Base-by-base conservation (phyloP, 2,797 vertebrate genomes). In the Anguilla megastoma region DNA sequence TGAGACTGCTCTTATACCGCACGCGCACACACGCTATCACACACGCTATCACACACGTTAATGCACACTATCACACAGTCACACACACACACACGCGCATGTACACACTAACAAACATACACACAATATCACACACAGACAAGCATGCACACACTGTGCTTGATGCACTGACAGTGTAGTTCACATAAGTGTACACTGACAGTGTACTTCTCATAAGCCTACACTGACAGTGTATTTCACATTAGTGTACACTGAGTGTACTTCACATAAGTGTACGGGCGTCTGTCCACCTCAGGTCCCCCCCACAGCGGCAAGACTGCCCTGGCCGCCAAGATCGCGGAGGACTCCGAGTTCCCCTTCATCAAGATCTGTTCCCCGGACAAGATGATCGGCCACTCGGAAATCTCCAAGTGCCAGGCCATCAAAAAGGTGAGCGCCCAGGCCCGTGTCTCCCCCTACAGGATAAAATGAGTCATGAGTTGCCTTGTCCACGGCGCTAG, bases 361-460 rank as follows among this genome's bases (percentile, higher is more conserved):
- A 99, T 99, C 95, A 99, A 99, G 95, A 98, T 99, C 94, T 99
- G 98, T 91, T 99, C 98, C 89, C 98, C 98, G 0, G 98, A 99
- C 92, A 99, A 98, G 94, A 99, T 99, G 98, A 99, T 99, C 0
- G 98, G 98, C 71, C 97, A 97, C 94, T 98, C 98, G 0, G 98
- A 99, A 95, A 98, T 97, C 0, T 98, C 98, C 91, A 99, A 99
- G 91, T 99, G 98, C 90, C 98, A 99, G 94, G 97, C 98, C 89
- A 99, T 99, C 94, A 99, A 99, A 91, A 99, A 99, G 97, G 98
- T 98, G 92, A 0, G 88, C 7, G 56, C 36, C 1, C 8, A 45
- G 16, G 36, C 60, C 83, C 21, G 3, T 60, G 10, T 4, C 58
- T 60, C 21, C 58, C 16, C 58, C 58, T 60, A 41, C 36, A 41